phyloP scores from a whole-genome alignment of 2,797 vertebrate genomes.

The Vespertilio murinus region DNA sequence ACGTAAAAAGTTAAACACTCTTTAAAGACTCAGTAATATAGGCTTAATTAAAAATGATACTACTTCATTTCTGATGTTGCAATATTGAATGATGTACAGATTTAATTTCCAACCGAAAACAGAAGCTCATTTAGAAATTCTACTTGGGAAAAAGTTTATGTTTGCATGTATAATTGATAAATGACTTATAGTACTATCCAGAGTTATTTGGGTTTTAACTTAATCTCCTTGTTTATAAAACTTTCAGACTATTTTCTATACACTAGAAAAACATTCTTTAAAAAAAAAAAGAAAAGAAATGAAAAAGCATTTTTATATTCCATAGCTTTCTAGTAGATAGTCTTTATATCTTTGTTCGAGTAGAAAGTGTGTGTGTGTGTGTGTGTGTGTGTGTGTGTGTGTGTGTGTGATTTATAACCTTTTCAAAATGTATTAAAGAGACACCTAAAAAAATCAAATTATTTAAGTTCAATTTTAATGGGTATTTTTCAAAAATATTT shows the following conservation, averaged over 20 bases:
- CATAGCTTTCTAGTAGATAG: conserved; percentile 39
- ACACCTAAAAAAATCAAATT: neutral
- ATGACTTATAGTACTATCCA: conserved; percentile 57
- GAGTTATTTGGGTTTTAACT: conserved; percentile 75
- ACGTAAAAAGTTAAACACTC: conserved; percentile 60
- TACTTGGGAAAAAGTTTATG: conserved; percentile 59
- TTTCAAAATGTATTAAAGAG: conserved; percentile 33
- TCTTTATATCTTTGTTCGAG: conserved; percentile 41
- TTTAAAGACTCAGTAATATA: conserved; percentile 66
- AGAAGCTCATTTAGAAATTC: conserved; percentile 77
- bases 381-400: neutral
- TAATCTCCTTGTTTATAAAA: conserved; percentile 76
- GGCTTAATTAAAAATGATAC: conserved; percentile 3
- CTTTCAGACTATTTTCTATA: conserved; percentile 69
- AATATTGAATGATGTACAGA: conserved; percentile 59
- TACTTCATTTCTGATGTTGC: conserved; percentile 69
- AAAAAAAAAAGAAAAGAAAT: conserved; percentile 26
- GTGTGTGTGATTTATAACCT: conserved; percentile 23
- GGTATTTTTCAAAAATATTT: neutral
- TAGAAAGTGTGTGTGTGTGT: neutral
- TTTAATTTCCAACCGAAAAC: conserved; percentile 75
- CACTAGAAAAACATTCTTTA: conserved; percentile 64
- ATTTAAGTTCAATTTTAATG: conserved; percentile 39
- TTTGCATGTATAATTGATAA: conserved; percentile 80
- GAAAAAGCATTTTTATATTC: conserved; percentile 66